Evolutionary conservation across 2,797 vertebrate species (phyloP).

Genomic region (Acomys russatus): DNA sequence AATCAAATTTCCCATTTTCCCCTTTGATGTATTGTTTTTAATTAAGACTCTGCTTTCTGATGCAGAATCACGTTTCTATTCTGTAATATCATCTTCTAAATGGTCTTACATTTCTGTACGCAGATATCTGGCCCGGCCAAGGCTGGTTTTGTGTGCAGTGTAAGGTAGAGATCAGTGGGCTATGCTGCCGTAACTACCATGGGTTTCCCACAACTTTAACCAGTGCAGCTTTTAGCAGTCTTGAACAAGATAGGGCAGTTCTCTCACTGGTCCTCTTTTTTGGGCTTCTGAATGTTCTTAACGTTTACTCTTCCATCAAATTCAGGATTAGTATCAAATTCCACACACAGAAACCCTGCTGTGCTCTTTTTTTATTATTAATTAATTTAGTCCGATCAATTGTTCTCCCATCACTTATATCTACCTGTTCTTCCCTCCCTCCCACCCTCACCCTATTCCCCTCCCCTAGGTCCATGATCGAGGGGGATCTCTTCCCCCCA

Average conservation of each 20-base stretch:
- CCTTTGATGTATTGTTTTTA: not conserved
- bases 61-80: not conserved
- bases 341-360: not conserved
- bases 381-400: too few species aligned
- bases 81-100: not conserved
- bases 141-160: not conserved
- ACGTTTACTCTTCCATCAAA: constrained; percentile 18
- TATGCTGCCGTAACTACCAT: not conserved
- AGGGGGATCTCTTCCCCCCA: too few species aligned
- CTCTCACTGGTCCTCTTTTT: not conserved
- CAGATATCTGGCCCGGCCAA: not conserved
- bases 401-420: too few species aligned
- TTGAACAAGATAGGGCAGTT: not conserved
- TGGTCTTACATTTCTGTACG: not conserved
- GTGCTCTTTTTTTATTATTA: not conserved
- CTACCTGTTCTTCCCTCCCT: too few species aligned
- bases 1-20: constrained; percentile 29
- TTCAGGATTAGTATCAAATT: constrained; percentile 25
- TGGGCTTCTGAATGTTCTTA: not conserved
- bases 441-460: too few species aligned
- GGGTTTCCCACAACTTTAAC: not conserved
- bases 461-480: too few species aligned
- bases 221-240: not conserved
- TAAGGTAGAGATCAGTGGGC: not conserved
- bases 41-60: not conserved